These are phyloP conservation scores for Takifugu ocellatus DNA, from an alignment of 2,797 vertebrate species.

Conservation along the genomic window DNA sequence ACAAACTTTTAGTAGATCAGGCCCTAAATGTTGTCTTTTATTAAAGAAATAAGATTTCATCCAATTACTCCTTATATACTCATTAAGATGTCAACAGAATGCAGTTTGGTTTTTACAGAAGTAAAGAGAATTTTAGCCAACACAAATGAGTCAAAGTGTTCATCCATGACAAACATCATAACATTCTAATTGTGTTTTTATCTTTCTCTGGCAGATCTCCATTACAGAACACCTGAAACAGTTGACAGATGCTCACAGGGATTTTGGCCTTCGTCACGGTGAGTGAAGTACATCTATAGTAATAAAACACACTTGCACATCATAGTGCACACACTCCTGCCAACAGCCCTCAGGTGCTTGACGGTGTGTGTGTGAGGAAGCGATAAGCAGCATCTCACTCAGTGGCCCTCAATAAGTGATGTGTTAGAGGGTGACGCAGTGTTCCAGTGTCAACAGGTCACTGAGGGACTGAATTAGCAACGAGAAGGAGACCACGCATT, in stretches of 20 bases:
- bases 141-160: too few relatives aligned
- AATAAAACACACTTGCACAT: constrained; percentile 37
- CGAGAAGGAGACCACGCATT: not conserved
- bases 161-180: too few relatives aligned
- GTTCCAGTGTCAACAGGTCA: constrained; percentile 14
- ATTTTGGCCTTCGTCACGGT: constrained; percentile 91
- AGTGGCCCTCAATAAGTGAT: constrained; percentile 10
- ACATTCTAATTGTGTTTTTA: too few relatives aligned
- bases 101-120: too few relatives aligned
- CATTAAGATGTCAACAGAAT: too few relatives aligned
- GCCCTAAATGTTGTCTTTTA: too few relatives aligned
- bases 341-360: constrained; percentile 1
- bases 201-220: constrained; percentile 75
- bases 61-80: too few relatives aligned
- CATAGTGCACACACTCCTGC: not conserved
- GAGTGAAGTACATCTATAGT: constrained; percentile 33
- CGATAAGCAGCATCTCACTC: constrained; percentile 15
- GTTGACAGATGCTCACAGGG: constrained; percentile 88
- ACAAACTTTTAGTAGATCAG: too few relatives aligned
- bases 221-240: constrained; percentile 89
- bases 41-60: too few relatives aligned
- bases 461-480: constrained; percentile 21
- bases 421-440: not conserved
- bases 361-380: not conserved
- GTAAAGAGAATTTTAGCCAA: too few relatives aligned